Conservation (phyloP, 2,113 vertebrate species). For the Lycaon pictus region DNA sequence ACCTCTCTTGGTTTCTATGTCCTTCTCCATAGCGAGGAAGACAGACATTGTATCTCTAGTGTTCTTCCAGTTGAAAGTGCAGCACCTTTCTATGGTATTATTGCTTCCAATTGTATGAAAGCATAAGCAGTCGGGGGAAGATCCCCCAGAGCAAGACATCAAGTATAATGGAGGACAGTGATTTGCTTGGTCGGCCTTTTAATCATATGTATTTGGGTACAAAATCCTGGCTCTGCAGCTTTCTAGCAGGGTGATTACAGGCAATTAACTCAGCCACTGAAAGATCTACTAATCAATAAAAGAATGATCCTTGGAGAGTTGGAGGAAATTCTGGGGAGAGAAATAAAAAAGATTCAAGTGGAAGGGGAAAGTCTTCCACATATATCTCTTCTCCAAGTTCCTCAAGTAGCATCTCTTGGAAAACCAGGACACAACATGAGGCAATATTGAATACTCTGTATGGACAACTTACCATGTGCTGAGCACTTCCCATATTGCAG, state of each 20-base stretch:
- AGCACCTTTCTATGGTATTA: background rate
- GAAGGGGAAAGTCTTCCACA: background rate
- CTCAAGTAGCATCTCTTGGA: background rate
- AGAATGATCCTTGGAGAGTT: background rate
- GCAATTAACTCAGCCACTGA: background rate
- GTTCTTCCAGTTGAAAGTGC: background rate
- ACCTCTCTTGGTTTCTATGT: background rate
- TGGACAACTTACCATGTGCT: background rate
- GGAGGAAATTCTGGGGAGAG: background rate
- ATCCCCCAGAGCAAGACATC: background rate
- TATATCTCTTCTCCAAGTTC: background rate
- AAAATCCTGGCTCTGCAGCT: background rate
- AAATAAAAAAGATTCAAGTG: background rate
- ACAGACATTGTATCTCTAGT: background rate
- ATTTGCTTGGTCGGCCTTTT: background rate
- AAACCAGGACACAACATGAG: background rate
- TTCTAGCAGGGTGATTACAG: background rate
- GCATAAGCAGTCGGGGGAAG: accelerated
- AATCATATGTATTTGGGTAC: background rate
- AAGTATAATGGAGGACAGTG: accelerated
- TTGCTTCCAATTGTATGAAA: background rate
- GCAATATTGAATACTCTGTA: background rate
- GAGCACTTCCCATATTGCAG: background rate
- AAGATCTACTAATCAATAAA: background rate
- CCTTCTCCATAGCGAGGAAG: background rate